Percentiles rank a stretch among this genome's conserved stretches.
Conservation (phyloP, 2,113 vertebrate species). For the Ptychochromis oligacanthus region DNA sequence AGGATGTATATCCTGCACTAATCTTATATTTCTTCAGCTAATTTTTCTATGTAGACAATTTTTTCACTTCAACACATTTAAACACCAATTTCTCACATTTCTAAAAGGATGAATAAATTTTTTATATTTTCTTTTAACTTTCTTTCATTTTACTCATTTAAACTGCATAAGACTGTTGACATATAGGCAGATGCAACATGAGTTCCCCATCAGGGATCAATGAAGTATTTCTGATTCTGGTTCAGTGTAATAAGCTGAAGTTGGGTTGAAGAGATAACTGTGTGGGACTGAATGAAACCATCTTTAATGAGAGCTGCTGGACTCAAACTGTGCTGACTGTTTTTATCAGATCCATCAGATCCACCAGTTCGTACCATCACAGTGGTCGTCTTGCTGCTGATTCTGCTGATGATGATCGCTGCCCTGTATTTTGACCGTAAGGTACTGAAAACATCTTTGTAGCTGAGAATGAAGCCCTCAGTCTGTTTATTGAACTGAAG, state of each 20-base stretch:
- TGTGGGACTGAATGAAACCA: neutral
- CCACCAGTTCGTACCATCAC: neutral
- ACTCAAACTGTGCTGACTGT: neutral
- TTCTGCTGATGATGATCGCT: too few relatives aligned
- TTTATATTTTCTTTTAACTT: neutral
- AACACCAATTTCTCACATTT: too few relatives aligned
- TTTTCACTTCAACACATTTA: too few relatives aligned
- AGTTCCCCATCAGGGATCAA: neutral
- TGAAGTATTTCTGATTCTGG: neutral
- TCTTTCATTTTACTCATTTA: too few relatives aligned
- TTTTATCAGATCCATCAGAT: neutral
- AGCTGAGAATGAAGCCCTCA: neutral
- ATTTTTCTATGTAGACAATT: too few relatives aligned
- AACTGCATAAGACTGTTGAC: too few relatives aligned
- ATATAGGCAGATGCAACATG: too few relatives aligned
- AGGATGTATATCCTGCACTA: too few relatives aligned
- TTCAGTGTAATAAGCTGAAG: neutral
- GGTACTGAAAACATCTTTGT: neutral
- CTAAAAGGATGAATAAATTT: too few relatives aligned
- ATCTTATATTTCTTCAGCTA: too few relatives aligned
- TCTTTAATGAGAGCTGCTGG: neutral
- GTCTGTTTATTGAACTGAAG: neutral
- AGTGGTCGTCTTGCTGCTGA: neutral
- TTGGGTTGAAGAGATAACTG: too few relatives aligned
- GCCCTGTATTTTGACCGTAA: neutral